Base-by-base conservation (phyloP, 2,797 vertebrate genomes). In the Pangasius djambal region DNA sequence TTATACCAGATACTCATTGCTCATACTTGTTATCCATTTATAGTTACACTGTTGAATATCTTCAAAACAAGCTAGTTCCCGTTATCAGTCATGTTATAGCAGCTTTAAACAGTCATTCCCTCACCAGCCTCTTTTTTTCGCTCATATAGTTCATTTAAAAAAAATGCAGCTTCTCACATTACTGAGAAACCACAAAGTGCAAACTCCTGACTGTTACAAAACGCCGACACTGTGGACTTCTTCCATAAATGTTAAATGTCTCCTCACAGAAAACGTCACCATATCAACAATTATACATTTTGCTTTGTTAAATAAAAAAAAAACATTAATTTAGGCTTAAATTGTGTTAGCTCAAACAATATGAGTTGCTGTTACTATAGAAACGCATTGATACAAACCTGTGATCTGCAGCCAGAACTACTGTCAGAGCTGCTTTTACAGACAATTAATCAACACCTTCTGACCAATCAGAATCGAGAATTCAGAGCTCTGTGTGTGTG, bases 401-500 rank as follows among this genome's bases (percentile, higher is more conserved):
- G 40, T 48, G 37, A 74, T 25, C 25, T 13, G 9, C 72, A 74
- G 20, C 40, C 34, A 37, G 31, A 37, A 70, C 5, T 37, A 9
- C 6, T 37, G 40, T 44, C 69, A 37, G 15, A 70, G 20, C 15
- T 70, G 15, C 16, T 37, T 74, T 25, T 16, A 75, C 1, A 48
- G 48, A 31, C 34, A 55, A 52, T 18, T 52, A 52, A n/a, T 52
- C 13, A 78, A 55, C 3, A 79, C n/a, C n/a, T 31, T 16, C 28
- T 79, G 75, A 52, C 48, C 5, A 16, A 52, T 50, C 48, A n/a
- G 44, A 52, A 50, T 18, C 12, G 3, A 74, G 37, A 44, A 44
- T 74, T 5, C 37, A 74, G 10, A 18, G 18, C 31, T 65, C 34
- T 93, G 40, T 31, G 92, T 67, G 70, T 28, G 92, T 63, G 89